Evolutionary conservation across 2,113 vertebrate species (phyloP), one percentile per base, ranked within the genome.

Genomic region (Amblyopsis rosae): DNA sequence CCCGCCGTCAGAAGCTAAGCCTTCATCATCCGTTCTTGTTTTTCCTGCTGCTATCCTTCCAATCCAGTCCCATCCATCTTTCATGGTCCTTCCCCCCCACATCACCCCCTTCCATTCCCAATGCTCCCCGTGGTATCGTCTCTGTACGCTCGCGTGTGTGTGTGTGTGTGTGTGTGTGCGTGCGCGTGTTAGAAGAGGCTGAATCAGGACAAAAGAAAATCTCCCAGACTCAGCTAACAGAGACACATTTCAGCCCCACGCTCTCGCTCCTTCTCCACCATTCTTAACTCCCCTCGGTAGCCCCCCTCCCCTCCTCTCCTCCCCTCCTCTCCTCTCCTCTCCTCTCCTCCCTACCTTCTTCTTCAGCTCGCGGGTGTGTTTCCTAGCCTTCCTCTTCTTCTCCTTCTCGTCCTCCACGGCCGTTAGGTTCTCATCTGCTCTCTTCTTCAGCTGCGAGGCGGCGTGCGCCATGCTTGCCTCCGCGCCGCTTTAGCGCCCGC

Each of bases 391-490:
- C 91, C 94, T 90, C 81, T 87, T 86, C 82, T 94, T 97, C 76
- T 92, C 95, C 91, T 96, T 96, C 89, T 94, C 92, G 1, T 98
- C 97, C 83, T 99, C 97, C 13, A 92, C 95, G 33, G 94, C 92
- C 70, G 92, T 94, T 79, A 98, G 93, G 86, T 98, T 96, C 91
- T 97, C 91, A 87, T 98, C 96, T 80, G 95, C 94, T 91, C 87
- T 98, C 86, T 99, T 99, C 95, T 99, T 99, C 83, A 99, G 90
- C 90, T 97, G 96, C 26, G 96, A 99, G 76, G 98, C 97, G 51
- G 98, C 98, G 41, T 99, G 98, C 93, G 98, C 98, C 98, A 99
- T 99, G 92, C 89, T 91, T 92, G 92, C 87, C 58, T 19, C 75
- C 71, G 89, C 17, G 75, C 58, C 67, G 72, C 67, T 88, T 91